Evolutionary conservation across 2,888 invertebrate genomes (phyloP).

Genomic region (Drosophila paracracens): DNA sequence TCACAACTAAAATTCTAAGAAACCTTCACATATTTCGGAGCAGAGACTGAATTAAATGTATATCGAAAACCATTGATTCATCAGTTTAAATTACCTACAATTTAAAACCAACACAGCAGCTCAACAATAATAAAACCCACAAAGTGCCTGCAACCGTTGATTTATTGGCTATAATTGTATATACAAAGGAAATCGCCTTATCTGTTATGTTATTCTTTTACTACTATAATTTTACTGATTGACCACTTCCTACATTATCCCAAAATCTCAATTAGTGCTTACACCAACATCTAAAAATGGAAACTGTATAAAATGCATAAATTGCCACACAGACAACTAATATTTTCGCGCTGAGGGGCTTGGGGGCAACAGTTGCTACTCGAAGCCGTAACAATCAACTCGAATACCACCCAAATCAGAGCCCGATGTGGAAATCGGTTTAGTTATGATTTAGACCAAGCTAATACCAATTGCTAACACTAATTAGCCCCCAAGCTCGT

Average conservation of each 20-base stretch:
- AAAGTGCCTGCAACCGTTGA: constrained; percentile 1
- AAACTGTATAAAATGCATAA: constrained; percentile 69
- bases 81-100: background rate
- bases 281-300: constrained; percentile 49
- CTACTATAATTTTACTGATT: constrained; percentile 34
- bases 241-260: constrained; percentile 32
- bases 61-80: background rate
- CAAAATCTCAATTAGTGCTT: constrained; percentile 57
- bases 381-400: constrained; percentile 54
- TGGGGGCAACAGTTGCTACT: constrained; percentile 1
- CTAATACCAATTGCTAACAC: constrained; percentile 38
- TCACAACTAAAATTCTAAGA: background rate
- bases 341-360: background rate
- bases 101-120: background rate
- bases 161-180: constrained; percentile 6
- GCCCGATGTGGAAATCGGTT: constrained; percentile 29
- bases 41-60: background rate
- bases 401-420: constrained; percentile 51
- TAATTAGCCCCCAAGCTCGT: constrained; percentile 60
- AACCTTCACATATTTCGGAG: background rate
- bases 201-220: background rate
- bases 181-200: background rate
- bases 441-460: constrained; percentile 49
- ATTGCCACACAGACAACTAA: constrained; percentile 39
- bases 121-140: background rate